phyloP scores from a whole-genome alignment of 92 coral and sea anemone species.

The Chrysogorgia sp. region DNA sequence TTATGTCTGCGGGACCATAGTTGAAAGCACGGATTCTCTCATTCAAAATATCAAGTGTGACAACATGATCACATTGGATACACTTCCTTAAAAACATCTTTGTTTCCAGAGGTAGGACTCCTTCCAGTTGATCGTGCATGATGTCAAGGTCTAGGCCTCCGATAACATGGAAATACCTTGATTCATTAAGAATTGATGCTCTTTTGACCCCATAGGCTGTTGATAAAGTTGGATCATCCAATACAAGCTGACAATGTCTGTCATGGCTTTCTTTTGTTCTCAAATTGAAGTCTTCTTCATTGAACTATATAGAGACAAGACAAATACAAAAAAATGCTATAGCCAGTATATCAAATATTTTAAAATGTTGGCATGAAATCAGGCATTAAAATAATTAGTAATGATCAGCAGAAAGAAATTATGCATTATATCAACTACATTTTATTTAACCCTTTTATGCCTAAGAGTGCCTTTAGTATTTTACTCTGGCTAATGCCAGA shows the following conservation, averaged over 20 bases:
- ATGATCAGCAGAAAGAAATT: no score
- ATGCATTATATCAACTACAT: no score
- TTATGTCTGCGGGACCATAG: conserved; percentile 42
- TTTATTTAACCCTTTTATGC: no score
- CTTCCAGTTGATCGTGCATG: conserved; percentile 84
- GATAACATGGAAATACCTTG: conserved; percentile 62
- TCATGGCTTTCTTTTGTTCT: conserved; percentile 61
- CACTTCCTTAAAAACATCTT: conserved; percentile 52
- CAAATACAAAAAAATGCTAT: neutral
- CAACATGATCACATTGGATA: conserved; percentile 40
- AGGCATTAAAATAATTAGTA: neutral
- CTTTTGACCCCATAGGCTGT: conserved; percentile 64
- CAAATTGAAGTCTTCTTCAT: conserved; percentile 50
- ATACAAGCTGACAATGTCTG: conserved; percentile 61
- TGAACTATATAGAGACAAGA: conserved; percentile 40
- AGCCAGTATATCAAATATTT: neutral
- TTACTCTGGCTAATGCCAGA: no score
- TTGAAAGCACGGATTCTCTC: conserved; percentile 45
- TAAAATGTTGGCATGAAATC: neutral
- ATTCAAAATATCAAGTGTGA: conserved; percentile 62
- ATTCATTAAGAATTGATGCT: conserved; percentile 55
- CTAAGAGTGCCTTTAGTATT: no score
- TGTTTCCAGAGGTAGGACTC: conserved; percentile 69
- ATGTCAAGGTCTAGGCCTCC: conserved; percentile 67
- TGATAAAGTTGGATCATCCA: conserved; percentile 44